Percentiles rank a stretch among this genome's conserved stretches.
phyloP scores from a whole-genome alignment of 2,888 invertebrate species.

The Oeneis ivallda region DNA sequence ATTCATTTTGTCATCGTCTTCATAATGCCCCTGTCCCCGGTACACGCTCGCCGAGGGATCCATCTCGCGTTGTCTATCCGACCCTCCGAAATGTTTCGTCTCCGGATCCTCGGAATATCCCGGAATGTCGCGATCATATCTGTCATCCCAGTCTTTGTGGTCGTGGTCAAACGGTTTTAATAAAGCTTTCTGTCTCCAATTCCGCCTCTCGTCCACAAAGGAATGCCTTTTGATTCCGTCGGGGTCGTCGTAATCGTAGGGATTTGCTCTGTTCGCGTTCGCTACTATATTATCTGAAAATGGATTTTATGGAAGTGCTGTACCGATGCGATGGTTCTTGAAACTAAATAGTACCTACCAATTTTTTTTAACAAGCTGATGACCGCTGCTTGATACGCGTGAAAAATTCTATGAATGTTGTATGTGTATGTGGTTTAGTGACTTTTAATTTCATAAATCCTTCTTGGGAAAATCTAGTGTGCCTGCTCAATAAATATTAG shows the following conservation, averaged over 20 bases:
- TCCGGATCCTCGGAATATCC: slow-evolving; percentile 60
- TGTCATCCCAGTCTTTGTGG: slow-evolving; percentile 58
- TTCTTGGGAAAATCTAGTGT: no score
- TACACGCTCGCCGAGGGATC: slow-evolving; percentile 48
- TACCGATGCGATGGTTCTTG: no score
- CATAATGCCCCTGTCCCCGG: slow-evolving; percentile 54
- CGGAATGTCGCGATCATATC: slow-evolving; percentile 56
- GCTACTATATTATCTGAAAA: slow-evolving; percentile 62
- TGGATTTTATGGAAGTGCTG: not conserved
- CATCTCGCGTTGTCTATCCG: slow-evolving; percentile 52
- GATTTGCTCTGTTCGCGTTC: slow-evolving; percentile 52
- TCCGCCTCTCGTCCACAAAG: slow-evolving; percentile 62
- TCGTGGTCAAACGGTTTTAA: slow-evolving; percentile 55
- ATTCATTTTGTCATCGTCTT: slow-evolving; percentile 56
- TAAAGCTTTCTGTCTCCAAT: slow-evolving; percentile 67
- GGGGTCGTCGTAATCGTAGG: slow-evolving; percentile 67
- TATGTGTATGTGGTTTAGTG: no score
- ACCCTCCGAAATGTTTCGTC: slow-evolving; percentile 48
- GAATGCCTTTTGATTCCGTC: slow-evolving; percentile 61
- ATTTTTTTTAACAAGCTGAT: no score
- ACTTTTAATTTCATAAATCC: no score
- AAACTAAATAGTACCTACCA: no score
- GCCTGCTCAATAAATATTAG: no score
- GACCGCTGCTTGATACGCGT: no score
- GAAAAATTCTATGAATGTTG: no score